Base-by-base conservation (phyloP, 1,140 invertebrate species). In the Eupristina koningsbergeri region DNA sequence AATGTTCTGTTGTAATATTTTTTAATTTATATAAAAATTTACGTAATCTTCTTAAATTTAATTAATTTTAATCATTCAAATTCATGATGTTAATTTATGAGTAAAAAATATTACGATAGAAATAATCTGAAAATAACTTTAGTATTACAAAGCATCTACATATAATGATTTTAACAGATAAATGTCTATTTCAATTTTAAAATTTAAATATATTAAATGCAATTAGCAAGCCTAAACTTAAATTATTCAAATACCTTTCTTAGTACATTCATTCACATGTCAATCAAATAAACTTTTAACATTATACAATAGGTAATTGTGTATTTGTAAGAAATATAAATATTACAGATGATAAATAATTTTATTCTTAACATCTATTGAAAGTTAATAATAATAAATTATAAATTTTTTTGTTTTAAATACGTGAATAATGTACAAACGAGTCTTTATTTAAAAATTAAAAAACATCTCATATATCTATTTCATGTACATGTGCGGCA, bases 191-290 rank as follows among this genome's bases (percentile, higher is more conserved):
- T 53, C 3, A 58, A 5, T 3, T 58, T 26, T 26, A 58, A 58
- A 58, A 58, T 15, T 9, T 26, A 26, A 26, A 58, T 22, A 58
- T 58, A 58, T 26, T 26, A 58, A 58, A 58, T 53, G 19, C 15
- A 17, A 8, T 13, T 19, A 53, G 17, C 19, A 53, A 53, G 15
- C 9, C 19, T 13, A 61, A 61, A 77, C 53, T 61, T 39, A 1
- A n/a, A 47, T 39, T 64, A 64, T 78, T 78, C 58, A 78, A 78
- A 64, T 45, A 61, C 67, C 29, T 47, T 67, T 45, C 63, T 67
- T 19, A 47, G 67, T 67, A 47, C 29, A 79, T 39, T 47, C 31
- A 79, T 79, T 79, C 63, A 67, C 61, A 17, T 47, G 39, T 67
- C 61, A 47, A 67, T 67, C 67, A 67, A 47, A 36, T 29, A n/a